Evolutionary conservation across 2,113 vertebrate species (phyloP).

Genomic region (Marmota monax): DNA sequence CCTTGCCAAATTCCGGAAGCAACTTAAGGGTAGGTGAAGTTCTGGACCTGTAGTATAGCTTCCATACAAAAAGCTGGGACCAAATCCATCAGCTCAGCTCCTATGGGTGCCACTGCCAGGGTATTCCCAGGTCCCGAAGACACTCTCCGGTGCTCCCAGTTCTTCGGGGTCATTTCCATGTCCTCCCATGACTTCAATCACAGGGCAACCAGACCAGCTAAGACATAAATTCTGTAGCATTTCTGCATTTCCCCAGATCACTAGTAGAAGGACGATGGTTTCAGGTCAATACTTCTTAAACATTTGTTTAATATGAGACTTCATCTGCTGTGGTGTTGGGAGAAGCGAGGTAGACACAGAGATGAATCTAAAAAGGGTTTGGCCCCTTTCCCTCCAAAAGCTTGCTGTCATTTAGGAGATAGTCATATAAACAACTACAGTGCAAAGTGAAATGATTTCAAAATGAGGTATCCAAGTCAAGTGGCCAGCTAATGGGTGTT

Average conservation of each 20-base stretch:
- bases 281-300: not conserved
- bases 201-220: not conserved
- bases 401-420: not conserved
- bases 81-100: not conserved
- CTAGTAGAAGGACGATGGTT: not conserved
- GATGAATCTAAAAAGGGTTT: not conserved
- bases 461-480: not conserved
- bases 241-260: not conserved
- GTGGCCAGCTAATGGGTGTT: not conserved
- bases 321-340: not conserved
- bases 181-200: not conserved
- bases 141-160: not conserved
- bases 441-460: constrained; percentile 12
- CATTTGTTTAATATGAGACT: not conserved
- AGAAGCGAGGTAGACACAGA: not conserved
- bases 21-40: constrained; percentile 94
- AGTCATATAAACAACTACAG: not conserved
- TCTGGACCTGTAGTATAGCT: accelerated
- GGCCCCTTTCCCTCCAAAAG: not conserved
- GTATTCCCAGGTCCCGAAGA: not conserved
- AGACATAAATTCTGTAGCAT: not conserved
- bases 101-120: accelerated
- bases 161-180: not conserved
- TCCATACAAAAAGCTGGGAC: not conserved
- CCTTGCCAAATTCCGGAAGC: constrained; percentile 95